A percentile compares a stretch with the other conserved stretches of the same genome.
Evolutionary conservation across 2,797 vertebrate species (phyloP).

Genomic region (Scarus forsteni): DNA sequence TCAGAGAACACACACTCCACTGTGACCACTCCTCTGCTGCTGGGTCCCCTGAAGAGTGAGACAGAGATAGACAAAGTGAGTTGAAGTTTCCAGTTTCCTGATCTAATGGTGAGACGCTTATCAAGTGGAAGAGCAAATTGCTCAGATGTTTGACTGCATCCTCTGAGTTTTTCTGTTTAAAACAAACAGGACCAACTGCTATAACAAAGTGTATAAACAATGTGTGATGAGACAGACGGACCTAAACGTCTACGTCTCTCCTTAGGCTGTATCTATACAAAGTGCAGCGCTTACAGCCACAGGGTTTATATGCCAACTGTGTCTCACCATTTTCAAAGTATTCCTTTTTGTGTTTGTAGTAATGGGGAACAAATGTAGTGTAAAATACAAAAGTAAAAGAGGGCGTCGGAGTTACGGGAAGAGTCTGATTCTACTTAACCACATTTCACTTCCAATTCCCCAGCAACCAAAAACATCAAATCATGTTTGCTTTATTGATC

Average conservation of each 20-base stretch:
- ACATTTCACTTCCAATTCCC: not conserved
- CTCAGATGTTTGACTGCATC: not conserved
- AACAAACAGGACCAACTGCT: not conserved
- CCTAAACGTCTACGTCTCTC: not conserved
- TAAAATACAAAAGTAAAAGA: not conserved
- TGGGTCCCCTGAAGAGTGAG: constrained; percentile 88
- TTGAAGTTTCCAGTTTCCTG: not conserved
- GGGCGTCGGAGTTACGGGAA: not conserved
- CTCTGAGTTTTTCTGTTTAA: not conserved
- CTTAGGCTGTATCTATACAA: not conserved
- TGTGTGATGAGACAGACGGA: not conserved
- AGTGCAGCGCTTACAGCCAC: not conserved
- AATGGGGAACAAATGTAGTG: not conserved
- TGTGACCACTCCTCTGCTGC: constrained; percentile 98
- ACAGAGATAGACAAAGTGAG: constrained; percentile 2
- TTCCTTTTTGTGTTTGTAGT: not conserved
- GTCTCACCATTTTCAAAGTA: not conserved
- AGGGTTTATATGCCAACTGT: not conserved
- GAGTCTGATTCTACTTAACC: not conserved
- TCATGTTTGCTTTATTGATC: constrained; percentile 28
- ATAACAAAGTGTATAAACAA: not conserved
- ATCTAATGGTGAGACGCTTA: not conserved
- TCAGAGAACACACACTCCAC: constrained; percentile 98
- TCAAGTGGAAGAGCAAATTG: not conserved
- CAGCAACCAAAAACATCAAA: not conserved